Conservation (phyloP, 2,888 invertebrate species). For the Drosophila colorata region DNA sequence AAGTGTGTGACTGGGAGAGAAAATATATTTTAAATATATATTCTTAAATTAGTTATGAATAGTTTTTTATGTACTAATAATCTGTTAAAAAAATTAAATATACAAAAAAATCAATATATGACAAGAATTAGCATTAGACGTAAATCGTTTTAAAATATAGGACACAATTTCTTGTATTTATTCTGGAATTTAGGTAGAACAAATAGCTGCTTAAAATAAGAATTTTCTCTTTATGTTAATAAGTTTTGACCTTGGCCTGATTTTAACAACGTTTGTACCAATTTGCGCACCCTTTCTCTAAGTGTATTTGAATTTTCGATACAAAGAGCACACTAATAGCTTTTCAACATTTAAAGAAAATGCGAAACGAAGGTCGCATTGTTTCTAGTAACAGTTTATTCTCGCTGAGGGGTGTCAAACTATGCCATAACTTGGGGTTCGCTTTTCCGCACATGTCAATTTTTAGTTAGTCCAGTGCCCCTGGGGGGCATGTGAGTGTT, state of each 20-base stretch:
- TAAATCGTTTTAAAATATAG: too few species aligned
- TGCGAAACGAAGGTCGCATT: conserved; percentile 25
- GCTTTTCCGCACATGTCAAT: conserved; percentile 32
- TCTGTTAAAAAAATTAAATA: too few species aligned
- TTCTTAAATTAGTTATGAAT: too few species aligned
- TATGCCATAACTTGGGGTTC: not conserved
- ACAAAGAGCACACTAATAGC: conserved; percentile 27
- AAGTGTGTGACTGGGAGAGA: not conserved
- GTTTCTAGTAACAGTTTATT: conserved; percentile 5
- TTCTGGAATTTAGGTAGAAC: too few species aligned
- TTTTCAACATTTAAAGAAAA: conserved; percentile 11
- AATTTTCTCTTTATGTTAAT: too few species aligned
- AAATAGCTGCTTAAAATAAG: too few species aligned
- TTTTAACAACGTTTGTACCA: not conserved
- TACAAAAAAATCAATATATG: too few species aligned
- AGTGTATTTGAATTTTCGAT: not conserved
- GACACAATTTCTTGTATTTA: too few species aligned
- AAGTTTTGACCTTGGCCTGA: too few species aligned
- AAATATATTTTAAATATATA: too few species aligned
- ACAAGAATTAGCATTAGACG: too few species aligned
- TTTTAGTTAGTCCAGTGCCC: conserved; percentile 1
- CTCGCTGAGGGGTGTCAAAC: not conserved
- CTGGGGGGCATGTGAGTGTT: conserved; percentile 8
- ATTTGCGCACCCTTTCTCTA: not conserved
- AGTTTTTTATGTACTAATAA: too few species aligned